These are phyloP conservation scores for Cassiopea andromeda DNA, from an alignment of 30 jellyfish, hydroid and myxozoan genomes.

Conservation along the genomic window DNA sequence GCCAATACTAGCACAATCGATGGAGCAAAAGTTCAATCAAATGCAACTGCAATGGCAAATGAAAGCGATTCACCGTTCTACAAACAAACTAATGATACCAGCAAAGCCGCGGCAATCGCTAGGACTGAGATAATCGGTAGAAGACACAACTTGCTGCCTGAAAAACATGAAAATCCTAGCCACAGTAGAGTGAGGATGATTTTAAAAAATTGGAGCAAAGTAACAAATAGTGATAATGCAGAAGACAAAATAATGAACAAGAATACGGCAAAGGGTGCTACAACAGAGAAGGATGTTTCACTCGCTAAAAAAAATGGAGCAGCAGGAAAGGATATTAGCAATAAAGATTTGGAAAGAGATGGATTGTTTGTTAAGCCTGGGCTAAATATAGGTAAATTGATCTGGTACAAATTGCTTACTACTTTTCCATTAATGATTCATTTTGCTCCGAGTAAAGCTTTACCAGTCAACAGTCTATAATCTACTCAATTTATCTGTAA, in stretches of 20 bases:
- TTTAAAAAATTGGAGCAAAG: conserved; percentile 4
- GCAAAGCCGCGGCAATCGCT: neutral
- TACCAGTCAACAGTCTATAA: neutral
- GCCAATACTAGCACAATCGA: no score
- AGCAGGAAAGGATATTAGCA: conserved; percentile 11
- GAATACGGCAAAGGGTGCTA: neutral
- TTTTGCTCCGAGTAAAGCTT: no score
- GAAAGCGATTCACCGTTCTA: neutral
- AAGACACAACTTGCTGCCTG: neutral
- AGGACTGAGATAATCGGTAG: neutral
- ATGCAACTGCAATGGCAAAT: neutral
- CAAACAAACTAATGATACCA: no score
- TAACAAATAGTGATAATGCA: neutral
- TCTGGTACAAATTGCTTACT: neutral
- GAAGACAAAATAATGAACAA: neutral
- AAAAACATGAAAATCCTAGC: neutral
- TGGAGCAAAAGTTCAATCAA: no score
- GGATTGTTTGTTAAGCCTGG: conserved; percentile 69
- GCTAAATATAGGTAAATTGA: conserved; percentile 40
- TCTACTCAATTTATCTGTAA: neutral
- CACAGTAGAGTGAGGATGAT: neutral
- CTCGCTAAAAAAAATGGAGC: conserved; percentile 9
- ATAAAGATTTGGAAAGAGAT: conserved; percentile 38
- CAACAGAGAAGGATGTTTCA: neutral
- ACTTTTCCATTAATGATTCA: no score